Conservation (phyloP, 2,888 invertebrate genomes). For the Rhimphoctona megacephalus region DNA sequence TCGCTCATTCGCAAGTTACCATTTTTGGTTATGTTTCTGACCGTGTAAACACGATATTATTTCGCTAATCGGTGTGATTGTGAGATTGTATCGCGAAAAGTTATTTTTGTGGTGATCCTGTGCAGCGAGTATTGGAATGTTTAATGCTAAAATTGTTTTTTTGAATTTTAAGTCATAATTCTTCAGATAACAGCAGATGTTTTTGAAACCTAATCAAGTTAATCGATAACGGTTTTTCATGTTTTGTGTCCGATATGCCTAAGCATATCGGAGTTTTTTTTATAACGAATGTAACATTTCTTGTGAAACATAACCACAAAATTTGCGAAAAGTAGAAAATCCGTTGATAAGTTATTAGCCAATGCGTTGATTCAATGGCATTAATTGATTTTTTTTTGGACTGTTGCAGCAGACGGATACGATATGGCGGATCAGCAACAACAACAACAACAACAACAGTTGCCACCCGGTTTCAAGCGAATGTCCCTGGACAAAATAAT, state of each 20-base stretch:
- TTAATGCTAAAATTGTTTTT: neutral
- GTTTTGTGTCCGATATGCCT: neutral
- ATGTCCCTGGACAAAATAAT: constrained; percentile 87
- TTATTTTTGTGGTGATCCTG: neutral
- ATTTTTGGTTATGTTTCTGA: constrained; percentile 65
- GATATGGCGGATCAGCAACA: constrained; percentile 72
- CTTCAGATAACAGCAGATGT: neutral
- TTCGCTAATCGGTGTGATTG: neutral
- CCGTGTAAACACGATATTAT: constrained; percentile 18
- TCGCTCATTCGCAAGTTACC: constrained; percentile 8
- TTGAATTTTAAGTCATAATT: neutral
- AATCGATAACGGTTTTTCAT: neutral
- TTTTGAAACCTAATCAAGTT: neutral
- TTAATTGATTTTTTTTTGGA: neutral
- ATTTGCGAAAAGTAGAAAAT: neutral
- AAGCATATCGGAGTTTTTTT: neutral
- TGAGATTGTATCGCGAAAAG: neutral
- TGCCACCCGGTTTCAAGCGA: constrained; percentile 78
- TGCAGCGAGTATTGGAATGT: neutral
- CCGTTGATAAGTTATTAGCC: neutral
- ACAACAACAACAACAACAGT: constrained; percentile 73
- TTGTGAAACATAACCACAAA: neutral
- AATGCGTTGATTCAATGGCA: neutral
- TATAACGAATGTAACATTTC: neutral
- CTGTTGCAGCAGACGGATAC: constrained; percentile 22